phyloP scores from a whole-genome alignment of 1,140 invertebrate species.

The Chrysopa pallens region DNA sequence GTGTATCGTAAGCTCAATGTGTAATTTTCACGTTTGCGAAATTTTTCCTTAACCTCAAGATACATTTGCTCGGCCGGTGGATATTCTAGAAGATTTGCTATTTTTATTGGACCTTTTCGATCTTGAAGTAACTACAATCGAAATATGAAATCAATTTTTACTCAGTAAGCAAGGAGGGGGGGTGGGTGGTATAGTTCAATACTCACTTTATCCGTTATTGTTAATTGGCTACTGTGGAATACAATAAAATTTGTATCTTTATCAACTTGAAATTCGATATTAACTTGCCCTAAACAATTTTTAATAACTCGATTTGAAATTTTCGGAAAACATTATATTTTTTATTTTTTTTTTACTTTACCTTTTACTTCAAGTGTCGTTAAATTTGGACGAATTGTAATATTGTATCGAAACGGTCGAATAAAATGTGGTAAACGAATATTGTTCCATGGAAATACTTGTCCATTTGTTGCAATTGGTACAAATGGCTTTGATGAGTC shows the following conservation, averaged over 20 bases:
- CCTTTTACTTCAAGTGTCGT: constrained; percentile 76
- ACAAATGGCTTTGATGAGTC: constrained; percentile 32
- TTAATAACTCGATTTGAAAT: constrained; percentile 2
- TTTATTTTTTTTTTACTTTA: too few species aligned
- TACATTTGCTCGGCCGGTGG: constrained; percentile 70
- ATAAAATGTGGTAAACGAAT: constrained; percentile 65
- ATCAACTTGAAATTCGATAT: constrained; percentile 66
- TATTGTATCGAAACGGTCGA: constrained; percentile 68
- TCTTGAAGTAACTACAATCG: constrained; percentile 45
- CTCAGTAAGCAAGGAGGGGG: too few species aligned
- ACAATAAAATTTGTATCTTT: constrained; percentile 78
- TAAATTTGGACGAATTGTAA: constrained; percentile 85
- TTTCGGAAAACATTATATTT: background rate
- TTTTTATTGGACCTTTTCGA: constrained; percentile 49
- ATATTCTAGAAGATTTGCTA: constrained; percentile 60
- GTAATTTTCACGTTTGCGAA: constrained; percentile 61
- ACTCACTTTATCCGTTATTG: constrained; percentile 62
- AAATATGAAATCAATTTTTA: constrained; percentile 5
- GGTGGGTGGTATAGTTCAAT: background rate
- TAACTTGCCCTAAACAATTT: constrained; percentile 48
- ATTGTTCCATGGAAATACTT: constrained; percentile 79
- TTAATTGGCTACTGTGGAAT: constrained; percentile 77
- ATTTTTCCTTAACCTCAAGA: constrained; percentile 63
- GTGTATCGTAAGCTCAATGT: constrained; percentile 70
- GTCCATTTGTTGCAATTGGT: constrained; percentile 54